These are phyloP conservation scores for Cossypha caffra DNA, from an alignment of 2,797 vertebrate species.

Conservation along the genomic window DNA sequence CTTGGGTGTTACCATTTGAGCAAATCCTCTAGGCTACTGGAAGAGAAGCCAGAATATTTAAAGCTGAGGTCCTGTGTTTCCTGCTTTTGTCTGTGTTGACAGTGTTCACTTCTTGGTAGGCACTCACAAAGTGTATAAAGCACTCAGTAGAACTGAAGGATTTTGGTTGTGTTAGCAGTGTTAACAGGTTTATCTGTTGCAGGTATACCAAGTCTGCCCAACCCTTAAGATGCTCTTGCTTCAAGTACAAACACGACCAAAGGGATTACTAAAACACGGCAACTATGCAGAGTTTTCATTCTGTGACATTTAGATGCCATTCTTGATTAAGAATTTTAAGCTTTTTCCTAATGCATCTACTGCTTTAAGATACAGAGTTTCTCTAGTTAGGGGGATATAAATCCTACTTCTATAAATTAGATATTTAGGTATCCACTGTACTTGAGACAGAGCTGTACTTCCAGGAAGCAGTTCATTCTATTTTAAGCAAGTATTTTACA, in stretches of 20 bases:
- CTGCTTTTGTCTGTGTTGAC: slow-evolving; percentile 1
- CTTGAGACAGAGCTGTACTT: background rate
- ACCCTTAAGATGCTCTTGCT: slow-evolving; percentile 18
- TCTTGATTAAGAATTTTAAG: background rate
- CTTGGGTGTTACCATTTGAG: slow-evolving; percentile 8
- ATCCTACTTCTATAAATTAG: background rate
- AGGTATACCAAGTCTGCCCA: slow-evolving; percentile 33
- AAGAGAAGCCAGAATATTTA: background rate
- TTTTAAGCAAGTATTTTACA: background rate
- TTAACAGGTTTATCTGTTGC: slow-evolving; percentile 20
- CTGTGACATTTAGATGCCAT: background rate
- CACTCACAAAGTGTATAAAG: background rate
- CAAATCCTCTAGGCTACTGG: slow-evolving; percentile 18
- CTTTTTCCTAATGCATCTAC: background rate
- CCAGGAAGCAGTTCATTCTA: background rate
- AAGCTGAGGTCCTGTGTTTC: background rate
- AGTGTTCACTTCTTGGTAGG: background rate
- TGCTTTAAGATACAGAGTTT: background rate
- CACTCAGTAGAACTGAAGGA: background rate
- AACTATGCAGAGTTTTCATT: background rate
- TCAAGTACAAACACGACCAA: slow-evolving; percentile 60
- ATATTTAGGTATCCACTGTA: background rate
- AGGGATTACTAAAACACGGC: background rate
- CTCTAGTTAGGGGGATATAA: background rate
- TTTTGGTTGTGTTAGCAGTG: background rate